Evolutionary conservation across 2,113 vertebrate species (phyloP).

Genomic region (Oreocharis arfaki): DNA sequence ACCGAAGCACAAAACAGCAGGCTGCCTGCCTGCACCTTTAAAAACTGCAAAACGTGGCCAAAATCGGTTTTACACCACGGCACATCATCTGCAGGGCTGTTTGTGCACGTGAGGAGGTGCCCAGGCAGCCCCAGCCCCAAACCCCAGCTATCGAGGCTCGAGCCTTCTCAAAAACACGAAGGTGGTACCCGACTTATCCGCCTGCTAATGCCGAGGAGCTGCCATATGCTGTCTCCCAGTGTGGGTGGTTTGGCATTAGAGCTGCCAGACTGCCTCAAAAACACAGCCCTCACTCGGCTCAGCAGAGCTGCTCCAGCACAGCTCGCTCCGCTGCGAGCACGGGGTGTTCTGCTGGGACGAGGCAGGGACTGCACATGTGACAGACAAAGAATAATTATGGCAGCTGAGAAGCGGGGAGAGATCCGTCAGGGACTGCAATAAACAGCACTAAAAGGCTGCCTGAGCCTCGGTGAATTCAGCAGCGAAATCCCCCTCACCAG

Average conservation of each 20-base stretch:
- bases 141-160: neutral
- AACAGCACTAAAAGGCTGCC: neutral
- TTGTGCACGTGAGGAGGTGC: fast-evolving
- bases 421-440: neutral
- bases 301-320: neutral
- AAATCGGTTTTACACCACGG: fast-evolving
- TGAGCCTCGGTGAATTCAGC: fast-evolving
- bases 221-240: slow-evolving; percentile 23
- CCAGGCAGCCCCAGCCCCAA: neutral
- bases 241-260: slow-evolving; percentile 30
- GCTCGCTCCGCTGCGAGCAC: neutral
- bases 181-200: neutral
- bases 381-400: neutral
- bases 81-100: fast-evolving
- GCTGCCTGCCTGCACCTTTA: neutral
- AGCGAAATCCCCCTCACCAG: fast-evolving
- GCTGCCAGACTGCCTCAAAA: slow-evolving; percentile 24
- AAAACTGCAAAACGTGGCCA: fast-evolving
- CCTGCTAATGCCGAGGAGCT: neutral
- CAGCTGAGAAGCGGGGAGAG: neutral
- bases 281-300: neutral
- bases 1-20: fast-evolving
- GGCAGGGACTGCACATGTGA: fast-evolving
- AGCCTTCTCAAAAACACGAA: neutral
- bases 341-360: neutral